Percentiles rank a stretch among this genome's conserved stretches.
Evolutionary conservation across 2,888 invertebrate genomes (phyloP).

Genomic region (Coecobrya sp.): DNA sequence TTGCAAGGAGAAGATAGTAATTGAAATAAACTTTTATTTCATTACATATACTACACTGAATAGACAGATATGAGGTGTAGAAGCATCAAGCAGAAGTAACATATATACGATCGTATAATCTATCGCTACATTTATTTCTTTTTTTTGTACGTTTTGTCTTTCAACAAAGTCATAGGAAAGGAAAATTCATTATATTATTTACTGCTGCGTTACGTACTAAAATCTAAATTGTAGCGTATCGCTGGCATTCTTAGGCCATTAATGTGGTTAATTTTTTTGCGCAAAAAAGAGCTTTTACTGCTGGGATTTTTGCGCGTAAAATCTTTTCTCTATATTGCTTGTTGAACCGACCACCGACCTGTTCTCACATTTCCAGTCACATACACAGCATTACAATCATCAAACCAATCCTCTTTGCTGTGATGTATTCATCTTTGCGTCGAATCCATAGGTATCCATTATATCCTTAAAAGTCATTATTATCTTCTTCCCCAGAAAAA

Average conservation of each 20-base stretch:
- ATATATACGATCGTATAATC: neutral
- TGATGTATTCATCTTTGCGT: constrained; percentile 18
- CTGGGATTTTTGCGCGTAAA: constrained; percentile 50
- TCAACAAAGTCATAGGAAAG: constrained; percentile 59
- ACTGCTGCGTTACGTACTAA: constrained; percentile 77
- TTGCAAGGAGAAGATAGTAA: constrained; percentile 39
- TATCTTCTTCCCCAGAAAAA: constrained; percentile 60
- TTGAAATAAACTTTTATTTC: constrained; percentile 43
- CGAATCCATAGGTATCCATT: constrained; percentile 22
- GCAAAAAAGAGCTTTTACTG: constrained; percentile 56
- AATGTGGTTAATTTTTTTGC: constrained; percentile 26
- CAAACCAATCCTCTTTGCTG: neutral
- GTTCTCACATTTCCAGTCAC: constrained; percentile 67
- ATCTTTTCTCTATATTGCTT: constrained; percentile 25
- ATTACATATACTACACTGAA: neutral
- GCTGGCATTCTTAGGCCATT: constrained; percentile 17
- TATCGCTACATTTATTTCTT: constrained; percentile 33
- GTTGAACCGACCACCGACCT: constrained; percentile 53
- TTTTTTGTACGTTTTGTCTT: constrained; percentile 55
- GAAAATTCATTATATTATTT: constrained; percentile 70
- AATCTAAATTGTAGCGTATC: constrained; percentile 29
- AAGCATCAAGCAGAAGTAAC: neutral
- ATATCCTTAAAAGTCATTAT: constrained; percentile 66
- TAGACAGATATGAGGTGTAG: neutral
- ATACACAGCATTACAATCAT: constrained; percentile 51